A percentile compares a stretch with the other conserved stretches of the same genome.
Conservation (phyloP, 2,113 vertebrate species). For the Empidonax alnorum region DNA sequence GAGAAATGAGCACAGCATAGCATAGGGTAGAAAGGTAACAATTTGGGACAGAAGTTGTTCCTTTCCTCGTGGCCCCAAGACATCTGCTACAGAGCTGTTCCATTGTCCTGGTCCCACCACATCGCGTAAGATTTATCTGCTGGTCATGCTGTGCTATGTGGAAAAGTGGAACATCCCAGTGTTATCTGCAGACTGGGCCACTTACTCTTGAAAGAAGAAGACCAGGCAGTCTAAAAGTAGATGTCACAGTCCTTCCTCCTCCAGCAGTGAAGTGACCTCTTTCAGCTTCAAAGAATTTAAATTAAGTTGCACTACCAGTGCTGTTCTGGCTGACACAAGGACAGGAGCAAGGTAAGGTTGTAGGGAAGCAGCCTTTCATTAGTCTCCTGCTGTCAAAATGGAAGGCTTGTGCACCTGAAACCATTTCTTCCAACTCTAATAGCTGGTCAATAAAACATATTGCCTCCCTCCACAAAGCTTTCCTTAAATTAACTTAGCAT, state of each 20-base stretch:
- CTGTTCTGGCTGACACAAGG: not conserved
- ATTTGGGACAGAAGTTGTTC: not conserved
- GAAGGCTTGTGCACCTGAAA: not conserved
- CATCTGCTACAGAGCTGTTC: not conserved
- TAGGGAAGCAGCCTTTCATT: not conserved
- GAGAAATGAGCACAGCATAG: not conserved
- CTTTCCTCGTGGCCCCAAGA: accelerated
- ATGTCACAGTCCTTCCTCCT: not conserved
- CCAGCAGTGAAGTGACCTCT: not conserved
- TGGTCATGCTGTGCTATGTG: not conserved
- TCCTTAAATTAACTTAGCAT: not conserved
- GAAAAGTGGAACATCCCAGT: not conserved
- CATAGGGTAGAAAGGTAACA: not conserved
- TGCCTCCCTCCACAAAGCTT: not conserved
- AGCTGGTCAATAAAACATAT: not conserved
- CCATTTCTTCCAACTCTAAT: not conserved
- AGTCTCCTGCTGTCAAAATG: not conserved
- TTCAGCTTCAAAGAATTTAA: not conserved
- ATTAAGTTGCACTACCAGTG: not conserved
- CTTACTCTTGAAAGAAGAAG: not conserved
- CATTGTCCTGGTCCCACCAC: not conserved
- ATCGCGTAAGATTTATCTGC: not conserved
- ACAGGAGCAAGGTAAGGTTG: not conserved
- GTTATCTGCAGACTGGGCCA: not conserved
- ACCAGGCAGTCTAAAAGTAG: not conserved